Base-by-base conservation (phyloP, 2,888 invertebrate species). In the Hololepta plana region DNA sequence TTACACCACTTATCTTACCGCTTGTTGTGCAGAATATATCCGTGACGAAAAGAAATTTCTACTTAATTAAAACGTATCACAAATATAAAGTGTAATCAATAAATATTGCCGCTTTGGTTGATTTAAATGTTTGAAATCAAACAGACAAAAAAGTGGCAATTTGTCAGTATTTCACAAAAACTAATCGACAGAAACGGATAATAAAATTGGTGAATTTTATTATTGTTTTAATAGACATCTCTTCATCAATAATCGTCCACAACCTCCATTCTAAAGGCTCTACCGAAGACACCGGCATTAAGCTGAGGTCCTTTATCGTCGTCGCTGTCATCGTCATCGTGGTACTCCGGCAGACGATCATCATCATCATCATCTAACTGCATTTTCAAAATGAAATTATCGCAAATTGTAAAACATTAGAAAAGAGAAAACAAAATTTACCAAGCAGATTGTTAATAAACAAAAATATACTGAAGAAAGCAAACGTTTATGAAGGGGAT, bases 191-290 rank as follows among this genome's bases (percentile, higher is more conserved):
- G n/a, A n/a, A n/a, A n/a, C n/a, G n/a, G n/a, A n/a, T n/a, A n/a
- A n/a, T n/a, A n/a, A n/a, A n/a, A n/a, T n/a, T n/a, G n/a, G n/a
- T n/a, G n/a, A n/a, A n/a, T n/a, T n/a, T n/a, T n/a, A n/a, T n/a
- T 21, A 10, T 21, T 7, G 9, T 21, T 8, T 21, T 21, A 24
- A 21, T 30, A 27, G 35, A 35, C 35, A 34, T 34, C 35, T 32
- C 35, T 30, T 31, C 20, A n/a, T 34, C 32, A 37, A 31, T 43
- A 48, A 37, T 45, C 44, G 33, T 49, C 46, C 37, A 48, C 38
- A 24, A 51, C 47, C 39, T 53, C 48, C 49, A 53, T 52, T 33
- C 47, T 46, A 41, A 52, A 52, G 36, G 44, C 42, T 38, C 47
- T 45, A 7, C 17, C 17, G 17, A n/a, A 7, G 17, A n/a, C 7